Evolutionary conservation across 1,140 invertebrate genomes (phyloP).

Genomic region (Luehdorfia chinensis): DNA sequence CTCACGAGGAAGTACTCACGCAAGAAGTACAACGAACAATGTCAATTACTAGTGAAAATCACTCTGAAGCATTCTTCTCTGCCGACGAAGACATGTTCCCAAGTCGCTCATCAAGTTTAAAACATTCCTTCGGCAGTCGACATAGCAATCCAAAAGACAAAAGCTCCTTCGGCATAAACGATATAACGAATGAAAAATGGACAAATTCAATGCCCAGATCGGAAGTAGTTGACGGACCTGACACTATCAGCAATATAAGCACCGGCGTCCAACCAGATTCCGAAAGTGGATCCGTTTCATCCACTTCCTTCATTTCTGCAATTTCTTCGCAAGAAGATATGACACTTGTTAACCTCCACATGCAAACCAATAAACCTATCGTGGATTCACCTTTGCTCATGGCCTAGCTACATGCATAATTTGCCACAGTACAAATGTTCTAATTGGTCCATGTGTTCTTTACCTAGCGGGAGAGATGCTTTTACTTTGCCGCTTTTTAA

Average conservation of each 20-base stretch:
- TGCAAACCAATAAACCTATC: constrained; percentile 96
- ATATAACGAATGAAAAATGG: constrained; percentile 63
- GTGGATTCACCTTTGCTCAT: constrained; percentile 95
- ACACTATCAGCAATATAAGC: constrained; percentile 66
- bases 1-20: constrained; percentile 73
- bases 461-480: constrained; percentile 83
- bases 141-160: constrained; percentile 65
- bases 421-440: constrained; percentile 89
- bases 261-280: constrained; percentile 68
- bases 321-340: constrained; percentile 96
- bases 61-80: constrained; percentile 93
- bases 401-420: constrained; percentile 95
- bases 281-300: constrained; percentile 86
- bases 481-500: constrained; percentile 87
- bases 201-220: constrained; percentile 50
- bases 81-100: constrained; percentile 90
- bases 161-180: constrained; percentile 53
- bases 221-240: constrained; percentile 48
- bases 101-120: constrained; percentile 81
- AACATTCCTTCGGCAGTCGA: constrained; percentile 79
- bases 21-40: constrained; percentile 87
- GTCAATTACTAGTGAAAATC: constrained; percentile 92
- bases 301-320: constrained; percentile 94
- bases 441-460: constrained; percentile 86
- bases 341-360: constrained; percentile 94